These are phyloP conservation scores for Heteractis magnifica DNA, from an alignment of 92 coral and sea anemone species.

Conservation along the genomic window DNA sequence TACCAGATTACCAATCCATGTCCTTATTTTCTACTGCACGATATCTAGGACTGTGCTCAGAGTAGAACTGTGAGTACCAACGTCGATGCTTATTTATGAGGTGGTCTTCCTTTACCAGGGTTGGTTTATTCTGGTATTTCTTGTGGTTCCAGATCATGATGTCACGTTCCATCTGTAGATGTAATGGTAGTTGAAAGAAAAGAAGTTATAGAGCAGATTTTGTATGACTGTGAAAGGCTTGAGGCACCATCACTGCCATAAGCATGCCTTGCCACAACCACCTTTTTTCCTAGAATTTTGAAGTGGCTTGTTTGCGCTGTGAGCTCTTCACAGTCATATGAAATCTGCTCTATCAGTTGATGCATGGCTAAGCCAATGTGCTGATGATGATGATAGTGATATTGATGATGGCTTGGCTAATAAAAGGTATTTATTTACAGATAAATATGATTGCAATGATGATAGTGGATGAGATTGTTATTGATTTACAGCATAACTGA, in stretches of 20 bases:
- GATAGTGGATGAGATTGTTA: background rate
- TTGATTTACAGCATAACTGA: background rate
- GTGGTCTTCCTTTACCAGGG: constrained; percentile 86
- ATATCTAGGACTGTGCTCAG: constrained; percentile 88
- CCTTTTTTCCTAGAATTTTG: background rate
- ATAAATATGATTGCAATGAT: no score
- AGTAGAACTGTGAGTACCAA: constrained; percentile 91
- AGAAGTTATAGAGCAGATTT: background rate
- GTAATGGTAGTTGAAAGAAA: no score
- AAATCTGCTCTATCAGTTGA: no score
- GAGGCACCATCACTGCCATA: background rate
- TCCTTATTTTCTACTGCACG: constrained; percentile 28
- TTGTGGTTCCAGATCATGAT: constrained; percentile 98
- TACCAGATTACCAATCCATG: constrained; percentile 60
- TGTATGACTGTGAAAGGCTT: no score
- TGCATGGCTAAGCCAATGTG: no score
- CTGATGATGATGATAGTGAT: no score
- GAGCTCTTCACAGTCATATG: no score
- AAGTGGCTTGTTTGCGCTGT: background rate
- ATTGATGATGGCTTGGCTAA: no score
- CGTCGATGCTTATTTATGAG: constrained; percentile 84
- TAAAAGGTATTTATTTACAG: no score
- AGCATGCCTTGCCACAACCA: no score
- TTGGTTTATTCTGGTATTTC: constrained; percentile 63
- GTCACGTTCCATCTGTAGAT: constrained; percentile 83